A percentile compares a stretch with the other conserved stretches of the same genome.
These are phyloP conservation scores for Liasis olivaceus DNA, from an alignment of 2,797 vertebrate genomes.

Conservation along the genomic window DNA sequence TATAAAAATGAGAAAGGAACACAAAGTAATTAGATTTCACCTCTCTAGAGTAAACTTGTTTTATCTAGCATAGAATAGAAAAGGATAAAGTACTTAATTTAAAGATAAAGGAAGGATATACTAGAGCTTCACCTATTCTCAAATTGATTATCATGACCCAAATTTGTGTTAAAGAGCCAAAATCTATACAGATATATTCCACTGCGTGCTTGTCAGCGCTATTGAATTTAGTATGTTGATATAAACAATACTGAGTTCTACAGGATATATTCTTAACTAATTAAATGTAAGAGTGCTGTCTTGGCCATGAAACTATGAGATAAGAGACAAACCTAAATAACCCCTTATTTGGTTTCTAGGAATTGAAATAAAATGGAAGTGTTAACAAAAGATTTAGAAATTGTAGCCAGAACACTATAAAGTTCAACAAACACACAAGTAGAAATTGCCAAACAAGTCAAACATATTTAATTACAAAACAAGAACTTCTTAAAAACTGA, in stretches of 20 bases:
- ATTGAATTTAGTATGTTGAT: not conserved
- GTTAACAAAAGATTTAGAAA: not conserved
- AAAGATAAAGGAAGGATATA: not conserved
- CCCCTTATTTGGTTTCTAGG: not conserved
- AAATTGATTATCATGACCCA: not conserved
- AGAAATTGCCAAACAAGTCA: not conserved
- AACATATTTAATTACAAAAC: not conserved
- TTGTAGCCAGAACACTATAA: not conserved
- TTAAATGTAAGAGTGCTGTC: not conserved
- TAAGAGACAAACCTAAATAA: not conserved
- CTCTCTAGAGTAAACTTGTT: not conserved
- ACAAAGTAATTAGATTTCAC: constrained; percentile 46
- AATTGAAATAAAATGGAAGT: not conserved
- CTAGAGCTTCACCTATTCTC: not conserved
- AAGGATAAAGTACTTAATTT: not conserved
- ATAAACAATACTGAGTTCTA: not conserved
- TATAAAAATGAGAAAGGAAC: constrained; percentile 63
- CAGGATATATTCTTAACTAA: not conserved
- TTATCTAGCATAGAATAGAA: not conserved
- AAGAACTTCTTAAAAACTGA: not conserved
- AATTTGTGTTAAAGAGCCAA: not conserved
- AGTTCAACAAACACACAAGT: not conserved
- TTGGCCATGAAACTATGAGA: not conserved
- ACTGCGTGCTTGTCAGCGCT: not conserved
- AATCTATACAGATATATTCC: not conserved